Evolutionary conservation across 1,140 invertebrate species (phyloP).

Genomic region (Cydia amplana): DNA sequence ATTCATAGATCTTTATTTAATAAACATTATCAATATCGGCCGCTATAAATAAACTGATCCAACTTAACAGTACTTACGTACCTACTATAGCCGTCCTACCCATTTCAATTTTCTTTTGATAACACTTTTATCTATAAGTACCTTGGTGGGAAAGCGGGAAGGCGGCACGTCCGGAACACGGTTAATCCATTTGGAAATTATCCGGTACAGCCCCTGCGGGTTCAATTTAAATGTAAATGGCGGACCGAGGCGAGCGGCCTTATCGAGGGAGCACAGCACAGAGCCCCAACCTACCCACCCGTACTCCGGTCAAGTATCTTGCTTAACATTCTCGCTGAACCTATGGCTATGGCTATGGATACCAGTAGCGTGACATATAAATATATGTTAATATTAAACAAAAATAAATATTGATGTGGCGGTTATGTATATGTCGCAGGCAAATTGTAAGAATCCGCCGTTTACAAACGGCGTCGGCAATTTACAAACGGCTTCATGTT

Average conservation of each 20-base stretch:
- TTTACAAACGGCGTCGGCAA: too few species aligned
- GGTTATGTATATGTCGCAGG: too few species aligned
- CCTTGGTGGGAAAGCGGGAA: slow-evolving; percentile 26
- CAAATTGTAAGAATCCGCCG: too few species aligned
- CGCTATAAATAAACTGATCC: neutral
- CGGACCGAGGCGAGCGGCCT: slow-evolving; percentile 45
- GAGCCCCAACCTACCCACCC: slow-evolving; percentile 10
- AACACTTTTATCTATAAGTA: slow-evolving; percentile 36
- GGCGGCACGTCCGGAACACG: slow-evolving; percentile 49
- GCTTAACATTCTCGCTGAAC: neutral
- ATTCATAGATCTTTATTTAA: too few species aligned
- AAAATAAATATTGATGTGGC: too few species aligned
- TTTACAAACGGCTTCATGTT: too few species aligned
- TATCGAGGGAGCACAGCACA: slow-evolving; percentile 42
- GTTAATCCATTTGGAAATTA: slow-evolving; percentile 72
- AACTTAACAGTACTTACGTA: neutral
- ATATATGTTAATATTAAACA: too few species aligned
- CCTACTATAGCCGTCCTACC: neutral
- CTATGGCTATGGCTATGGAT: neutral
- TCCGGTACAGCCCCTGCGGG: slow-evolving; percentile 61
- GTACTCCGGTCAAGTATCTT: neutral
- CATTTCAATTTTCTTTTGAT: slow-evolving; percentile 35
- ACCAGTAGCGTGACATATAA: neutral
- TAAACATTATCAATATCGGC: neutral
- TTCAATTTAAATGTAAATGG: slow-evolving; percentile 74